Evolutionary conservation across 2,113 vertebrate genomes (phyloP).

Genomic region (Diadophis punctatus): DNA sequence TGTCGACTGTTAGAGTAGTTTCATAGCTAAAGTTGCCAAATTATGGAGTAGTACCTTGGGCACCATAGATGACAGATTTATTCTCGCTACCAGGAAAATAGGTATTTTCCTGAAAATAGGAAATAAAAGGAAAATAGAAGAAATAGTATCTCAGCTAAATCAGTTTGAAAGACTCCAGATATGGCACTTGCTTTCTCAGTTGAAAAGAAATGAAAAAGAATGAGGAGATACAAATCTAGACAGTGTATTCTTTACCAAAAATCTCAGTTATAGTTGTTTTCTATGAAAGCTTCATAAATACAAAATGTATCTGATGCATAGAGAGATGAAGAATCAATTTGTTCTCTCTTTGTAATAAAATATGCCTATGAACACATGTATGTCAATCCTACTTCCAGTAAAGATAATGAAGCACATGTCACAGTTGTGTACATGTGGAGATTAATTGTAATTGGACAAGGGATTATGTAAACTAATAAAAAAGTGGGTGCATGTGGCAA

Average conservation of each 20-base stretch:
- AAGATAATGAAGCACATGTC: not conserved
- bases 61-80: too few relatives aligned
- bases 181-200: not conserved
- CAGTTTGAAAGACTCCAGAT: not conserved
- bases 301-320: too few relatives aligned
- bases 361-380: not conserved
- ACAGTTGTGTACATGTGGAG: not conserved
- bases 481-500: not conserved
- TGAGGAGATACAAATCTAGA: not conserved
- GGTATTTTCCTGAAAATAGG: too few relatives aligned
- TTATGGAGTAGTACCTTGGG: too few relatives aligned
- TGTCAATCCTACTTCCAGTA: not conserved
- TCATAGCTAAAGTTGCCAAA: not conserved
- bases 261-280: too few relatives aligned
- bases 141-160: not conserved
- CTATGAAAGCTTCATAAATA: too few relatives aligned
- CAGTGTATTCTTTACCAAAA: not conserved
- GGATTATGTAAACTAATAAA: too few relatives aligned
- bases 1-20: not conserved
- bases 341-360: too few relatives aligned
- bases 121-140: not conserved
- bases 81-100: too few relatives aligned
- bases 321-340: too few relatives aligned
- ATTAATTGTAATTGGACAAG: not conserved
- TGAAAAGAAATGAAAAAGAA: not conserved